Base-by-base conservation (phyloP, 2,113 vertebrate species). In the Boulengeromyrus knoepffleri region DNA sequence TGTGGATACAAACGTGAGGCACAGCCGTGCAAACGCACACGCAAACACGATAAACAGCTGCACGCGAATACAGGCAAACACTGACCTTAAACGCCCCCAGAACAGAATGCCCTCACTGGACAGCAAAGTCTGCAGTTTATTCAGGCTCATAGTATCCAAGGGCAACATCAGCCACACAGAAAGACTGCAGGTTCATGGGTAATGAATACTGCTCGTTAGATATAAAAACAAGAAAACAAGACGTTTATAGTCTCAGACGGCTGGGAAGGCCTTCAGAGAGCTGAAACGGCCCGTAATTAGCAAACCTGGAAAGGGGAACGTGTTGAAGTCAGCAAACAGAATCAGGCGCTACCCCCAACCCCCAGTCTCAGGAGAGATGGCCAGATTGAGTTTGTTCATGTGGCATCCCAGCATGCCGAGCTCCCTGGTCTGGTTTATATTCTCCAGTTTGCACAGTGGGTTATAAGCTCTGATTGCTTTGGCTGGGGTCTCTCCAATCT, bases 371-470 rank as follows among this genome's bases (percentile, higher is more conserved):
- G 89, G 91, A 94, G 92, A 89, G 80, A 70, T 53, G 42, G 46
- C 90, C 85, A 91, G 92, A 92, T 93, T 91, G 90, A 93, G 91
- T 92, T 93, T 90, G 90, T 91, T 88, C 91, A 13, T 90, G 90
- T 92, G 90, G 66, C 91, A 91, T 90, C 92, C 90, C 91, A 89
- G 89, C 92, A 92, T 91, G 90, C 66, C 36, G 88, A 90, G 92
- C 92, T 91, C 92, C 90, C 92, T 91, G 90, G 90, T 93, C 91
- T 93, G 92, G 91, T 93, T 92, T 93, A 90, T 85, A 92, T 93
- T 92, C 91, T 89, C 84, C 39, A 31, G 36, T 85, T 91, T 90
- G 89, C 85, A 36, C 36, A 87, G 88, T 85, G 88, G 90, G 87
- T 74, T 91, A 80, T 50, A 31, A 45, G 53, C 80, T 13, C 3